These are phyloP conservation scores for Drosophila antonietae DNA, from an alignment of 2,888 invertebrate species.

Conservation along the genomic window DNA sequence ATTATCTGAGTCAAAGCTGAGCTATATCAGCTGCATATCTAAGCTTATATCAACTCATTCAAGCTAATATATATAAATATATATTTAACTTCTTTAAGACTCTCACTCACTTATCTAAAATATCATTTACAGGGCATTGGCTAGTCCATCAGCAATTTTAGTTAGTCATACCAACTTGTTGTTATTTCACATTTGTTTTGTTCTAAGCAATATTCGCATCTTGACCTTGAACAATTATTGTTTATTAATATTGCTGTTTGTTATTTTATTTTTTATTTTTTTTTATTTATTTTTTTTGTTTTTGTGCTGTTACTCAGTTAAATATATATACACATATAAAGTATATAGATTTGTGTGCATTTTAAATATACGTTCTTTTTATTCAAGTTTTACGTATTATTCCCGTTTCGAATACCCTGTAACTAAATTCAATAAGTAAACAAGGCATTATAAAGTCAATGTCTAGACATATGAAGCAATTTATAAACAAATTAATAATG, in stretches of 20 bases:
- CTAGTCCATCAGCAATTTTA: not conserved
- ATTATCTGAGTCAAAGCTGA: no score
- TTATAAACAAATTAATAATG: not conserved
- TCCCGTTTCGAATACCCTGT: constrained; percentile 32
- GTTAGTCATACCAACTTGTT: constrained; percentile 17
- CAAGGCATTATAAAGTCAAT: not conserved
- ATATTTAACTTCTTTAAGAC: not conserved
- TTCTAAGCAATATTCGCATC: constrained; percentile 66
- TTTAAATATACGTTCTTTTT: not conserved
- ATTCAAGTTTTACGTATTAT: constrained; percentile 7
- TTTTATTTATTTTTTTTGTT: no score
- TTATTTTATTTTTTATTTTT: constrained; percentile 24
- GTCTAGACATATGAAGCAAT: not conserved
- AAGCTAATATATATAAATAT: not conserved
- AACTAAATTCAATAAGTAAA: not conserved
- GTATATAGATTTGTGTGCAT: not conserved
- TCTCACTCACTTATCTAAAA: not conserved
- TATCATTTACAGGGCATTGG: constrained; percentile 6
- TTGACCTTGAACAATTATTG: constrained; percentile 75
- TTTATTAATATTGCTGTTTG: constrained; percentile 64
- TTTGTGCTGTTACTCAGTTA: constrained; percentile 20
- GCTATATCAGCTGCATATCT: not conserved
- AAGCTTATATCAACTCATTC: not conserved
- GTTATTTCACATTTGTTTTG: constrained; percentile 57
- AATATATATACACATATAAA: not conserved